Evolutionary conservation across 2,797 vertebrate genomes (phyloP).

Genomic region (Ispidina picta): DNA sequence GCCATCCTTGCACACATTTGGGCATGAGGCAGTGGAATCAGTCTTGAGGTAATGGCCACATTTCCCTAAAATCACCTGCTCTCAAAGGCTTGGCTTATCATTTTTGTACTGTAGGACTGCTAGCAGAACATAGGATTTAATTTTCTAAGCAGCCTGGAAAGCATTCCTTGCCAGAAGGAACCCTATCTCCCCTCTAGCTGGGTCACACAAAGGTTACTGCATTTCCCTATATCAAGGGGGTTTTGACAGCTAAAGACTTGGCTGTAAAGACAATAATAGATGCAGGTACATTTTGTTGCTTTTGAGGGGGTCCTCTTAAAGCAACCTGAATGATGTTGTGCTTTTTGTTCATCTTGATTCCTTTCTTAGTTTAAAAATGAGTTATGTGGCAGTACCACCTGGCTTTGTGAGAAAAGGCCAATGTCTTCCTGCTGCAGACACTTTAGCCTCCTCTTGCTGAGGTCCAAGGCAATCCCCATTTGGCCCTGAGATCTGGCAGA

Average conservation of each 20-base stretch:
- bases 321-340: background rate
- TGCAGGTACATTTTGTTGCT: background rate
- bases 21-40: background rate
- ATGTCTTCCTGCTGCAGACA: background rate
- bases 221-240: background rate
- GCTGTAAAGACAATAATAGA: background rate
- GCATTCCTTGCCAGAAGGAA: background rate
- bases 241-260: background rate
- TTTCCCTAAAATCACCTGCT: background rate
- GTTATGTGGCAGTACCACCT: background rate
- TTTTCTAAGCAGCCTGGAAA: background rate
- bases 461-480: constrained; percentile 27
- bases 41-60: background rate
- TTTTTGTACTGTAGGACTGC: background rate
- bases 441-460: constrained; percentile 9
- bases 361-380: background rate
- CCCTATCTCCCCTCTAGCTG: background rate
- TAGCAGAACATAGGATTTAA: background rate
- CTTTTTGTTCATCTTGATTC: background rate
- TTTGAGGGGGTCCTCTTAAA: background rate
- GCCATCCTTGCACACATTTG: background rate
- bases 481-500: background rate
- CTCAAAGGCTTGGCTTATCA: accelerated
- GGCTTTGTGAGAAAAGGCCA: background rate
- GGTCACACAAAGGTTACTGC: background rate